These are phyloP conservation scores for Dicycla oo DNA, from an alignment of 2,888 invertebrate genomes.

Conservation along the genomic window DNA sequence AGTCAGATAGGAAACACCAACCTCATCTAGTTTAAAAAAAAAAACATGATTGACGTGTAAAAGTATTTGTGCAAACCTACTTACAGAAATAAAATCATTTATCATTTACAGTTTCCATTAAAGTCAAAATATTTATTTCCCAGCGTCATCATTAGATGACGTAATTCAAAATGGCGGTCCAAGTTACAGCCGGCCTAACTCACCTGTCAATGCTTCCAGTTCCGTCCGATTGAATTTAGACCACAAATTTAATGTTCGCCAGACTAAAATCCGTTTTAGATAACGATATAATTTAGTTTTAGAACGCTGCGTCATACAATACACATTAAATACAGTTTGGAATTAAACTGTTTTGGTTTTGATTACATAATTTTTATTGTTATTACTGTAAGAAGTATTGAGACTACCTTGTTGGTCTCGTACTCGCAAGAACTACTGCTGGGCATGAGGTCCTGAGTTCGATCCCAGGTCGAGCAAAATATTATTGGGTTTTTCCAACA, in stretches of 20 bases:
- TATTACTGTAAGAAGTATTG: no score
- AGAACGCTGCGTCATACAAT: slow-evolving; percentile 17
- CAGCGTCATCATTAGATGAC: background rate
- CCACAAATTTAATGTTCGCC: slow-evolving; percentile 59
- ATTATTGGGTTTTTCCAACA: no score
- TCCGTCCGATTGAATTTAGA: slow-evolving; percentile 55
- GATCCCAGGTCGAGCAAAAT: no score
- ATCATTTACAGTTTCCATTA: background rate
- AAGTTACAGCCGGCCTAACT: slow-evolving; percentile 41
- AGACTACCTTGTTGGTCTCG: no score
- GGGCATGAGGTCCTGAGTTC: no score
- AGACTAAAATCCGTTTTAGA: slow-evolving; percentile 54
- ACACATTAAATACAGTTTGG: slow-evolving; percentile 17
- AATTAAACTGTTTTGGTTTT: slow-evolving; percentile 6
- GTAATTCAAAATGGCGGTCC: slow-evolving; percentile 40
- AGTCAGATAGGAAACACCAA: no score
- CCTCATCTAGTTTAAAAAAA: no score
- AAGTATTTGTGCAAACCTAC: no score
- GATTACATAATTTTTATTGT: no score
- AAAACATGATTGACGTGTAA: no score
- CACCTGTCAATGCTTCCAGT: slow-evolving; percentile 53
- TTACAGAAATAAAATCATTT: no score
- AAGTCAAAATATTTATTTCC: slow-evolving; percentile 4
- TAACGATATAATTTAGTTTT: slow-evolving; percentile 52
- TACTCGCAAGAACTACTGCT: no score